Evolutionary conservation across 2,888 invertebrate genomes (phyloP).

Genomic region (Bombyx huttoni): DNA sequence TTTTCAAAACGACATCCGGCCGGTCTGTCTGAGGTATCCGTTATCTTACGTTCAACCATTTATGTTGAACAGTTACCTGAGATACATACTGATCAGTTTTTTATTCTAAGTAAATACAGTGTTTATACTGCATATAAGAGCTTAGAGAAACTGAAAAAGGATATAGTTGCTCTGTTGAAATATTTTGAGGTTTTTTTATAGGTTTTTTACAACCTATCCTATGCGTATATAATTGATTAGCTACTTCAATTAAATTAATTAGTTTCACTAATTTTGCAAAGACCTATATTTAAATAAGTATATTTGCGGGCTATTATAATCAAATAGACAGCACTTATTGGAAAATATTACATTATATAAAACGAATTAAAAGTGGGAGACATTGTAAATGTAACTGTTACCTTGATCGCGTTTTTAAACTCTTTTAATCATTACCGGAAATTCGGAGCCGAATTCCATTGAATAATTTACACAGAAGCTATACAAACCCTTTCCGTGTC

Average conservation of each 20-base stretch:
- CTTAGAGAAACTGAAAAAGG: neutral
- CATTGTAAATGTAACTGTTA: no score
- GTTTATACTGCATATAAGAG: neutral
- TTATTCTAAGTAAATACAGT: neutral
- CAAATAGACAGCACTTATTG: no score
- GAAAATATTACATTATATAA: no score
- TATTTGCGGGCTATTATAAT: no score
- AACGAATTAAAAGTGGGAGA: no score
- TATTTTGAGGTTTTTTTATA: neutral
- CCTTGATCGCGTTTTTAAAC: neutral
- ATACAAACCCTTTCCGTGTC: slow-evolving; percentile 23
- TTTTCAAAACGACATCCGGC: slow-evolving; percentile 10
- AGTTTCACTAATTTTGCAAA: no score
- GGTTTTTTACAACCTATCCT: no score
- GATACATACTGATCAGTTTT: slow-evolving; percentile 5
- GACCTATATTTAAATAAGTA: no score
- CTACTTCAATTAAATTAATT: no score
- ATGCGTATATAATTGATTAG: no score
- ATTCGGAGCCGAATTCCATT: neutral
- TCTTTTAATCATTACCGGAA: neutral
- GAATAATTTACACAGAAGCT: neutral
- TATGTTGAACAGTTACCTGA: neutral
- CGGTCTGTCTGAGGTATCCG: neutral
- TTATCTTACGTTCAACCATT: slow-evolving; percentile 8
- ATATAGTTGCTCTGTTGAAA: no score